Conservation (phyloP, 2,797 vertebrate species). For the Moxostoma hubbsi region DNA sequence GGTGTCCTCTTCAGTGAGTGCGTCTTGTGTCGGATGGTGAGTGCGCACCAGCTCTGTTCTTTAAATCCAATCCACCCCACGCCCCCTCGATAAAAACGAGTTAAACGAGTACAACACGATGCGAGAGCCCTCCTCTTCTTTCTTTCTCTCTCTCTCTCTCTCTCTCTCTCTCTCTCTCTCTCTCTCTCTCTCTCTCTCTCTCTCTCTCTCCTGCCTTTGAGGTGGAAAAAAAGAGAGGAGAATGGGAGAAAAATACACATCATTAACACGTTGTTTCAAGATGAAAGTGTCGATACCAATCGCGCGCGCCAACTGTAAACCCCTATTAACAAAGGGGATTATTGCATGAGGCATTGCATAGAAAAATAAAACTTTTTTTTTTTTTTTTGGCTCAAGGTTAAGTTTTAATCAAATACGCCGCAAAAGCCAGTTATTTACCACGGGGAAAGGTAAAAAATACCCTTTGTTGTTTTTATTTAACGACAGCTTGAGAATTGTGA, state of each 20-base stretch:
- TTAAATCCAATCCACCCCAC: conserved; percentile 58
- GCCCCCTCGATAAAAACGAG: conserved; percentile 59
- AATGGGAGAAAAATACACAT: conserved; percentile 39
- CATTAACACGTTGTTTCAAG: conserved; percentile 55
- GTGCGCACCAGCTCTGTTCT: conserved; percentile 46
- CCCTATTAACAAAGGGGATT: neutral
- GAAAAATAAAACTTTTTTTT: neutral
- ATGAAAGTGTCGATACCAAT: conserved; percentile 30
- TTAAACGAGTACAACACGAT: conserved; percentile 65
- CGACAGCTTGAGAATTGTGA: too few relatives aligned
- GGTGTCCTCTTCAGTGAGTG: conserved; percentile 72
- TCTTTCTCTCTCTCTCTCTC: conserved; percentile 20
- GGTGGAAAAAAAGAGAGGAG: conserved; percentile 28
- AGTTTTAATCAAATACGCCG: too few relatives aligned
- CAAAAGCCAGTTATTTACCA: too few relatives aligned
- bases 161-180: conserved; percentile 12
- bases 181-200: conserved; percentile 8
- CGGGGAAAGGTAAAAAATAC: too few relatives aligned
- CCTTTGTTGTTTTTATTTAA: too few relatives aligned
- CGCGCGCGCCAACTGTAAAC: neutral
- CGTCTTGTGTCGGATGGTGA: conserved; percentile 55
- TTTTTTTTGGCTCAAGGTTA: too few relatives aligned
- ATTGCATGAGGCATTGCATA: conserved; percentile 10
- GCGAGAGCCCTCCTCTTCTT: conserved; percentile 35
- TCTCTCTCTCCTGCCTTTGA: conserved; percentile 10